These are phyloP conservation scores for Octopus bimaculoides DNA, from an alignment of 1,140 invertebrate genomes.

Conservation along the genomic window DNA sequence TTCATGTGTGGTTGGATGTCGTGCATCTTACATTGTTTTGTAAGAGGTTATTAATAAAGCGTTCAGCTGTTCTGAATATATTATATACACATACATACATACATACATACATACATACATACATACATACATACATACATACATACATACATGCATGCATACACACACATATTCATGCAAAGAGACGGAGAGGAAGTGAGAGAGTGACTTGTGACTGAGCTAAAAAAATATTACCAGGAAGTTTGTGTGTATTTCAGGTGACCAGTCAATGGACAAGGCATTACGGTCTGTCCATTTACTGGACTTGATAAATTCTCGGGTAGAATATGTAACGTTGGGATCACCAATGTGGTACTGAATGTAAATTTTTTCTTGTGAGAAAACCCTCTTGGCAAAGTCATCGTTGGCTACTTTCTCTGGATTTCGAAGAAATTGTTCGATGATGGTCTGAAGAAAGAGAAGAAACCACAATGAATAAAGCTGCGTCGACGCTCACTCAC, in stretches of 20 bases:
- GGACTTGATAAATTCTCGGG: conserved; percentile 56
- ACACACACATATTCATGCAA: too few species aligned
- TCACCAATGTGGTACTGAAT: conserved; percentile 56
- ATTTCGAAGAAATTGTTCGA: conserved; percentile 53
- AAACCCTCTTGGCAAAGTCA: conserved; percentile 54
- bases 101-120: background rate
- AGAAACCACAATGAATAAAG: too few species aligned
- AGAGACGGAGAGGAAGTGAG: too few species aligned
- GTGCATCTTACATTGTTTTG: too few species aligned
- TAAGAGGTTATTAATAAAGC: too few species aligned
- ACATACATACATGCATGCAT: background rate
- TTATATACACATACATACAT: background rate
- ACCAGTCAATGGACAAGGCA: conserved; percentile 43
- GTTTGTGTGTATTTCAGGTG: conserved; percentile 51
- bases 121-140: background rate
- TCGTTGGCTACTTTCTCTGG: conserved; percentile 45
- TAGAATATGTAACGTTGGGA: conserved; percentile 51
- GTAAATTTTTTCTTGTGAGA: conserved; percentile 53
- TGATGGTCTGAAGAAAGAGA: background rate
- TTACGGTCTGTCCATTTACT: conserved; percentile 56
- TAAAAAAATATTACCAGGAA: conserved; percentile 45
- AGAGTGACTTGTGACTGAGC: too few species aligned
- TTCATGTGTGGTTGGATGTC: too few species aligned
- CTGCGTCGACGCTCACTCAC: too few species aligned
- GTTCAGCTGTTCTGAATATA: too few species aligned